phyloP scores from a whole-genome alignment of 2,797 vertebrate species.

The Tapera naevia region DNA sequence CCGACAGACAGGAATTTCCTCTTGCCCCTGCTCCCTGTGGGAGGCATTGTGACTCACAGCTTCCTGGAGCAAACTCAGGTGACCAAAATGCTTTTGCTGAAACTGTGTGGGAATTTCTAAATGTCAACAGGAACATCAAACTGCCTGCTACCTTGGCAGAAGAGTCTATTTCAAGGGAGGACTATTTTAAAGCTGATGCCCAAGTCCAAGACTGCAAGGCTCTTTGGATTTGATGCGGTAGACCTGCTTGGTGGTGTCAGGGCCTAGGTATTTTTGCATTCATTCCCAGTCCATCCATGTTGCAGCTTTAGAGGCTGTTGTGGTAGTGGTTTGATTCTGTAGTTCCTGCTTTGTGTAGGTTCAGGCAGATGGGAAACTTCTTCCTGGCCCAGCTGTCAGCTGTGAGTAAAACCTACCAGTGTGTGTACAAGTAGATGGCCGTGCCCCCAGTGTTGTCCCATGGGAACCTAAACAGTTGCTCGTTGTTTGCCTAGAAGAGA shows the following conservation, averaged over 20 bases:
- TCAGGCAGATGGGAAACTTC: background rate
- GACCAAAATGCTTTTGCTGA: background rate
- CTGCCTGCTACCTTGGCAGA: background rate
- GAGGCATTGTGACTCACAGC: rapidly evolving
- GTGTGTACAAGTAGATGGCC: background rate
- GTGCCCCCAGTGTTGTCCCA: rapidly evolving
- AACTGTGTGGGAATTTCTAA: background rate
- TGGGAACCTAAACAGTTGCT: background rate
- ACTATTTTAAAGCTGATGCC: background rate
- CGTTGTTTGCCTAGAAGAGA: background rate
- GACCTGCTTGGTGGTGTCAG: background rate
- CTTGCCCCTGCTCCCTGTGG: rapidly evolving
- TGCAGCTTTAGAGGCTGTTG: background rate
- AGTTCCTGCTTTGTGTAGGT: background rate
- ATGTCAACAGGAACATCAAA: background rate
- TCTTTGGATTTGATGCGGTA: background rate
- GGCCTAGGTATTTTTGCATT: background rate
- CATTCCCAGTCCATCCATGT: rapidly evolving
- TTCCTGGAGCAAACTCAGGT: background rate
- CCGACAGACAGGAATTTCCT: background rate
- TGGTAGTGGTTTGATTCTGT: background rate
- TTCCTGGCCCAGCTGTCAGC: background rate
- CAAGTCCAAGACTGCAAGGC: background rate
- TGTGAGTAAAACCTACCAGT: background rate
- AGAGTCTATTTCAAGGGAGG: background rate